phyloP scores from a whole-genome alignment of 2,113 vertebrate species.

The Struthio camelus region DNA sequence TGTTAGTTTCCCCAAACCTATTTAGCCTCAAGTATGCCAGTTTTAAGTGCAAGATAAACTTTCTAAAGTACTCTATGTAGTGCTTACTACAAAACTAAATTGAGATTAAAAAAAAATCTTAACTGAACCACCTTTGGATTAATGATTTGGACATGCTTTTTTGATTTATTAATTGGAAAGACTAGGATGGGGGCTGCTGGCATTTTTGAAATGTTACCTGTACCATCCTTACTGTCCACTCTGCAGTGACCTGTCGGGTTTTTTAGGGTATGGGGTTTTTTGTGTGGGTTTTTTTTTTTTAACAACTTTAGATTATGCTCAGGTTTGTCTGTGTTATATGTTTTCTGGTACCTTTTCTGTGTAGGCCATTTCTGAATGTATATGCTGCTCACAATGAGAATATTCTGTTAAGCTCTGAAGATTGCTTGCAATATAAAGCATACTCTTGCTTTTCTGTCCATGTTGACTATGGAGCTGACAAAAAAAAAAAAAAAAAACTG shows the following conservation, averaged over 20 bases:
- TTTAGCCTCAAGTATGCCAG: not conserved
- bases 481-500: not conserved
- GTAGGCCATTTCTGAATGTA: not conserved
- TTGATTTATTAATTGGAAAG: not conserved
- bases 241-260: not conserved
- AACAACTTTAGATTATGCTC: not conserved
- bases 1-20: not conserved
- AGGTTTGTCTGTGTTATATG: rapidly evolving
- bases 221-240: no score
- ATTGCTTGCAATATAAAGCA: not conserved
- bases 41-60: not conserved
- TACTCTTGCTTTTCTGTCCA: not conserved
- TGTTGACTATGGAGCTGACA: not conserved
- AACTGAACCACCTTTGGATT: not conserved
- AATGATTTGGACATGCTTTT: not conserved
- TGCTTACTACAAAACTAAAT: not conserved
- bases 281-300: not conserved
- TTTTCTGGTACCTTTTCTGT: not conserved
- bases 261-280: not conserved
- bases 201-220: not conserved
- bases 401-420: not conserved
- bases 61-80: not conserved
- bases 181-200: not conserved
- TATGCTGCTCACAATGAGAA: not conserved
- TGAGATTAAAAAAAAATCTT: no score